Evolutionary conservation across 2,888 invertebrate genomes (phyloP).

Genomic region (Drosophila falleni): DNA sequence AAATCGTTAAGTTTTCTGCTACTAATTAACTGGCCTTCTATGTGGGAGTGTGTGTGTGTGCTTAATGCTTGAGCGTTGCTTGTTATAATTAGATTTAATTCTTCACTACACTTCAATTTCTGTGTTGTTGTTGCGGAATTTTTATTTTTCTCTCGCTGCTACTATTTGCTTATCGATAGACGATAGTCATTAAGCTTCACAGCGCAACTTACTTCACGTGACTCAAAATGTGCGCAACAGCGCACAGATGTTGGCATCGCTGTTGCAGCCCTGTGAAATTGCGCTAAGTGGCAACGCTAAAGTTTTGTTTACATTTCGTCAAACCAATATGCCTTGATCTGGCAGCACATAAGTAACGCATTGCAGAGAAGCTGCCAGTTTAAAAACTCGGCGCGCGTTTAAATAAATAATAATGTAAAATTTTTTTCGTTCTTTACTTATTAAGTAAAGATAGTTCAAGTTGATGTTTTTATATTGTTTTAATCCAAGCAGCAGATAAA

Average conservation of each 20-base stretch:
- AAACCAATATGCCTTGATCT: neutral
- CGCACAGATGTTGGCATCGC: conserved; percentile 37
- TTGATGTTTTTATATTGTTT: neutral
- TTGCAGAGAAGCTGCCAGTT: neutral
- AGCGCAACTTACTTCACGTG: conserved; percentile 59
- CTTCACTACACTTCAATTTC: conserved; percentile 67
- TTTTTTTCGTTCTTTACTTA: neutral
- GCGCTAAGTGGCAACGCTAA: conserved; percentile 13
- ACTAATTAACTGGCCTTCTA: conserved; percentile 60
- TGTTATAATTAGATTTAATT: conserved; percentile 76
- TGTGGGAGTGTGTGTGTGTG: conserved; percentile 27
- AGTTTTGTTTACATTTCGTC: conserved; percentile 26
- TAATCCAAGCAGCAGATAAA: neutral
- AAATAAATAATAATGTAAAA: neutral
- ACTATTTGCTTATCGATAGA: conserved; percentile 51
- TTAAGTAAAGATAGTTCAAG: neutral
- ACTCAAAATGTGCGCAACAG: conserved; percentile 30
- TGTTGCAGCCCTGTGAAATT: conserved; percentile 29
- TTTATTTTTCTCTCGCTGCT: conserved; percentile 61
- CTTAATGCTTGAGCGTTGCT: conserved; percentile 54
- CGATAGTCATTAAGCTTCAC: conserved; percentile 22
- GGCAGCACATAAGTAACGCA: conserved; percentile 17
- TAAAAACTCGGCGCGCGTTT: conserved; percentile 17
- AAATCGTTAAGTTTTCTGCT: conserved; percentile 60
- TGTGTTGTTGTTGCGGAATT: conserved; percentile 68